Percentiles rank a stretch among this genome's conserved stretches.
phyloP scores from a whole-genome alignment of 53 echinoderm and acorn worm species.

The Paracentrotus lividus region DNA sequence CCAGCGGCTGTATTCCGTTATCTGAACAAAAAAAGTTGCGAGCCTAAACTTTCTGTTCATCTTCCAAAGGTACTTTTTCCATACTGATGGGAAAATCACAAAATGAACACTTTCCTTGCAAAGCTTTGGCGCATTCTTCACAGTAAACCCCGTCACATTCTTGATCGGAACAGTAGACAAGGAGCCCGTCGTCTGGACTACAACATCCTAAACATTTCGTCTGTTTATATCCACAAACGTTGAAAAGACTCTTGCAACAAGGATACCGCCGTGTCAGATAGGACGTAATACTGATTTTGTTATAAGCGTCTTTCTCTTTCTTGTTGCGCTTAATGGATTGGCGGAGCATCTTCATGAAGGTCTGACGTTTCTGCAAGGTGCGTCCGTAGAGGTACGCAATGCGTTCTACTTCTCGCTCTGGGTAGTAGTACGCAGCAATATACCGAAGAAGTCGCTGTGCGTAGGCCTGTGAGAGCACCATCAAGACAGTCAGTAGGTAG shows the following conservation, averaged over 20 bases:
- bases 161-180: constrained; percentile 73
- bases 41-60: constrained; percentile 13
- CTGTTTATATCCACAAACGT: constrained; percentile 72
- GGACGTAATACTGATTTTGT: constrained; percentile 80
- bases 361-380: constrained; percentile 85
- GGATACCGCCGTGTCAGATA: constrained; percentile 79
- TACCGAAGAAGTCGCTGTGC: constrained; percentile 82
- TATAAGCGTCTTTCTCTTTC: constrained; percentile 77
- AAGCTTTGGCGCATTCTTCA: constrained; percentile 69
- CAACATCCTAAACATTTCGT: constrained; percentile 82
- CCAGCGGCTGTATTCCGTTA: too few relatives aligned
- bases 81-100: constrained; percentile 52
- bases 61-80: constrained; percentile 41
- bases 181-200: constrained; percentile 75
- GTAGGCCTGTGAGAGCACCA: constrained; percentile 90
- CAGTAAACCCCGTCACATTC: constrained; percentile 78
- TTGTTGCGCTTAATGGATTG: constrained; percentile 77
- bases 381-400: constrained; percentile 87
- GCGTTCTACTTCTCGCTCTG: constrained; percentile 86
- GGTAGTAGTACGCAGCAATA: constrained; percentile 93
- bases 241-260: constrained; percentile 79
- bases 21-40: neutral
- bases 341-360: constrained; percentile 78
- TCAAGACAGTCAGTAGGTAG: constrained; percentile 83
- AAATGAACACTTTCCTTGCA: constrained; percentile 29